Evolutionary conservation across 2,797 vertebrate genomes (phyloP).

Genomic region (Aldrovandia affinis): DNA sequence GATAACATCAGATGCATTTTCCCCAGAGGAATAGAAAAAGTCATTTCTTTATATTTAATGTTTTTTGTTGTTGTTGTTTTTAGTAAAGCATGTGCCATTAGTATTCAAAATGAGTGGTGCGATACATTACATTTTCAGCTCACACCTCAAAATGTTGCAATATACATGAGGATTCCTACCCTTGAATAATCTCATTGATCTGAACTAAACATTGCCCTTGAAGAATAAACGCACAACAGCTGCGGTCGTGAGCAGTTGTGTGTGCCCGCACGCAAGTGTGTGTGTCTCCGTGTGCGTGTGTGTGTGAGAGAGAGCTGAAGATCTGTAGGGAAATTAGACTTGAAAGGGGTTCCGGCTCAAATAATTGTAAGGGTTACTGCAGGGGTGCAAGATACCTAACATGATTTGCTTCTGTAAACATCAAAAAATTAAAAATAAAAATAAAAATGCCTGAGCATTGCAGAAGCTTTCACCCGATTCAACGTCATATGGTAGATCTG

Average conservation of each 20-base stretch:
- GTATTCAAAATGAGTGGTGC: background rate
- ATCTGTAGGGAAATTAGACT: background rate
- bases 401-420: background rate
- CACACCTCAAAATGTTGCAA: conserved; percentile 10
- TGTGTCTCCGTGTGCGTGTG: background rate
- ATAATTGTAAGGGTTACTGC: background rate
- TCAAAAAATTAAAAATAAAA: background rate
- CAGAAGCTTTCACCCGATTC: background rate
- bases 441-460: background rate
- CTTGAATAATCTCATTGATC: conserved; percentile 15
- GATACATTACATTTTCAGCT: background rate
- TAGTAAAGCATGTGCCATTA: background rate
- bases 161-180: conserved; percentile 10
- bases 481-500: background rate
- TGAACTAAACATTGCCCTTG: conserved; percentile 13
- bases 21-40: background rate
- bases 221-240: background rate
- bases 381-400: background rate
- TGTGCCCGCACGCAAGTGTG: background rate
- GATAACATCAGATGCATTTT: background rate
- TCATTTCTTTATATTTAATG: background rate
- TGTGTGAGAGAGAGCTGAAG: background rate
- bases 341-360: background rate
- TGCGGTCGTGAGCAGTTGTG: background rate
- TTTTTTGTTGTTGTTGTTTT: background rate